A percentile compares a stretch with the other conserved stretches of the same genome.
Conservation (phyloP, 2,797 vertebrate genomes). For the Oryzias sinensis region DNA sequence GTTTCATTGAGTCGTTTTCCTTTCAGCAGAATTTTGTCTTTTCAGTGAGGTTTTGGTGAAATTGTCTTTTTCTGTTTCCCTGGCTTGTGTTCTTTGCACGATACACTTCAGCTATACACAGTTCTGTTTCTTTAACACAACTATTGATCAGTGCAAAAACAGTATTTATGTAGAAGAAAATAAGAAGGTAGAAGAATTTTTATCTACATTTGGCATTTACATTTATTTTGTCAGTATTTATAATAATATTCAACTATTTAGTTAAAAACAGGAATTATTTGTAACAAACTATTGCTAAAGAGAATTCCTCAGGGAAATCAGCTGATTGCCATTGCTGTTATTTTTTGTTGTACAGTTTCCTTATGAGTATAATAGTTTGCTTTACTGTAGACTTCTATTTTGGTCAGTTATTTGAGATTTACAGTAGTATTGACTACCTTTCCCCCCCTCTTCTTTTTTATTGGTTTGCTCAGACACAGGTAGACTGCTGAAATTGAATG, state of each 20-base stretch:
- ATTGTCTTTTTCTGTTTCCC: conserved; percentile 44
- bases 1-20: conserved; percentile 67
- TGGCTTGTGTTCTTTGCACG: conserved; percentile 37
- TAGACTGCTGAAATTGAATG: conserved; percentile 17
- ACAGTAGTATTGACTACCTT: conserved; percentile 33
- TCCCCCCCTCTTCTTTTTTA: conserved; percentile 9
- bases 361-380: conserved; percentile 62
- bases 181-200: background rate
- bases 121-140: conserved; percentile 18
- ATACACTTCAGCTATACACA: conserved; percentile 36
- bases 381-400: conserved; percentile 58
- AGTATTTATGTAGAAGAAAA: conserved; percentile 41
- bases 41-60: conserved; percentile 48
- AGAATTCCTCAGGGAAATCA: background rate
- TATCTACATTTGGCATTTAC: background rate
- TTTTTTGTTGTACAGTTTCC: conserved; percentile 1
- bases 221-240: background rate
- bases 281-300: background rate
- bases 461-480: conserved; percentile 46
- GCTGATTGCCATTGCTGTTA: too few species aligned
- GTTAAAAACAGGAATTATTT: background rate
- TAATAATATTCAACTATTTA: background rate
- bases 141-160: conserved; percentile 24
- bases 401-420: conserved; percentile 55
- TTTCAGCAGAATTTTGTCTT: conserved; percentile 66